A percentile compares a stretch with the other conserved stretches of the same genome.
Conservation (phyloP, 2,113 vertebrate genomes). For the Saimiri boliviensis region DNA sequence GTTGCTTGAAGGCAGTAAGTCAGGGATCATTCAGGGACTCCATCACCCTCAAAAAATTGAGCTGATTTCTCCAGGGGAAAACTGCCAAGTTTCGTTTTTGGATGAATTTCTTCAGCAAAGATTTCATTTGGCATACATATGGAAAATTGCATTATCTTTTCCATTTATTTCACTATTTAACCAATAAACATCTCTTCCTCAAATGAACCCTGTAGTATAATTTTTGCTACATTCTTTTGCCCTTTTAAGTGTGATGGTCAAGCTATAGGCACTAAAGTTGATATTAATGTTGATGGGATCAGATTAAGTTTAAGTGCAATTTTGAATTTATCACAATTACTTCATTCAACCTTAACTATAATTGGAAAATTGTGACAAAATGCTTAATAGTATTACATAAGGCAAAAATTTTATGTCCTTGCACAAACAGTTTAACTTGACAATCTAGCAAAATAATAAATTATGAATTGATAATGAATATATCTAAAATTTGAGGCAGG, state of each 20-base stretch:
- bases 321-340: constrained; percentile 63
- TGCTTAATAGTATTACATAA: constrained; percentile 29
- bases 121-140: constrained; percentile 58
- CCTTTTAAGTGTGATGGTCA: constrained; percentile 62
- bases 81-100: constrained; percentile 74
- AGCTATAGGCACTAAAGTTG: constrained; percentile 13
- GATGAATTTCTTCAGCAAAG: constrained; percentile 70
- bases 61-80: constrained; percentile 73
- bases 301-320: constrained; percentile 49
- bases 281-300: constrained; percentile 53
- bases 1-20: constrained; percentile 80
- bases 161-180: constrained; percentile 76
- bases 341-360: constrained; percentile 54
- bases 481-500: not conserved
- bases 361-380: constrained; percentile 45
- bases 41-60: constrained; percentile 70
- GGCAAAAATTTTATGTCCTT: constrained; percentile 58
- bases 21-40: constrained; percentile 40
- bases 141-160: constrained; percentile 70
- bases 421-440: constrained; percentile 65
- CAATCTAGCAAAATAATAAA: constrained; percentile 60
- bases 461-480: constrained; percentile 34
- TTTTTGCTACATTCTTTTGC: constrained; percentile 51
- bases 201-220: constrained; percentile 52
- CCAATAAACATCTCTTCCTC: constrained; percentile 71